These are phyloP conservation scores for Hippocampus comes DNA, from an alignment of 2,113 vertebrate genomes.

Conservation along the genomic window DNA sequence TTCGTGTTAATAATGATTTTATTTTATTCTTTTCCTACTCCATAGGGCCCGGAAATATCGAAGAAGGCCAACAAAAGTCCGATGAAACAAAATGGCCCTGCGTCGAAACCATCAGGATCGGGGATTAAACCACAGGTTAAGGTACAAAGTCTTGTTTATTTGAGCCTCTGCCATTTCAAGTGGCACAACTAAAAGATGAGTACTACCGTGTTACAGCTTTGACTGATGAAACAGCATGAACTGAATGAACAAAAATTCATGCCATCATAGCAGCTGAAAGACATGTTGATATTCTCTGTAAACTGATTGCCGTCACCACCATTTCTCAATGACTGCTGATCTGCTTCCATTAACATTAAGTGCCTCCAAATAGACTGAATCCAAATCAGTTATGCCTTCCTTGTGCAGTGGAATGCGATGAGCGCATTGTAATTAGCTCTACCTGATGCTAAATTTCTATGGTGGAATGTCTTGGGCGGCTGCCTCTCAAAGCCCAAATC, in stretches of 20 bases:
- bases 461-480: slow-evolving; percentile 53
- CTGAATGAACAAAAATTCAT: background rate
- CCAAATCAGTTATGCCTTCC: background rate
- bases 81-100: slow-evolving; percentile 66
- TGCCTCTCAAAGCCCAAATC: slow-evolving; percentile 42
- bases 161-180: background rate
- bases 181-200: background rate
- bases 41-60: slow-evolving; percentile 45
- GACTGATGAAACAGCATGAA: background rate
- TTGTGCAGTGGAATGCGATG: slow-evolving; percentile 41
- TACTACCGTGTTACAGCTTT: background rate
- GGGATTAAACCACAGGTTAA: slow-evolving; percentile 54
- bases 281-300: no score
- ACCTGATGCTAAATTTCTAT: slow-evolving; percentile 55
- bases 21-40: background rate
- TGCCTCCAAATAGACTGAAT: background rate
- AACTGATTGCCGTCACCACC: no score
- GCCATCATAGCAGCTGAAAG: background rate
- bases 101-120: slow-evolving; percentile 61
- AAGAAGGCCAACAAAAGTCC: slow-evolving; percentile 66
- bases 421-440: slow-evolving; percentile 54
- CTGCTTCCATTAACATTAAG: background rate
- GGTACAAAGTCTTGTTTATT: slow-evolving; percentile 44
- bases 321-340: background rate
- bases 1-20: background rate